phyloP scores from a whole-genome alignment of 1,140 invertebrate species.

The Manduca sexta region DNA sequence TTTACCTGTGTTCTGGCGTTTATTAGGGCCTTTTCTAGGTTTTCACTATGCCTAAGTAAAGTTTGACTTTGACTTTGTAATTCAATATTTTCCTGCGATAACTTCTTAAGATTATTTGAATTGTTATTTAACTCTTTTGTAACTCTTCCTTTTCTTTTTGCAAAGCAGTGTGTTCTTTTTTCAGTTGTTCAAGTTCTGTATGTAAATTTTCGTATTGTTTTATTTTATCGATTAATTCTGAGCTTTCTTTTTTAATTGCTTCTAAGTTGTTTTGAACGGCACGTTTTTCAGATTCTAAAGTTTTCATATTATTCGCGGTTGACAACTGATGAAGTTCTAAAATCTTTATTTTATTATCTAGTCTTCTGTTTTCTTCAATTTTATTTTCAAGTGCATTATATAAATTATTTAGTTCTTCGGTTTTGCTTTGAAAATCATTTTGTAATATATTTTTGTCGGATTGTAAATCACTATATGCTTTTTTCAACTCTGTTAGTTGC shows the following conservation, averaged over 20 bases:
- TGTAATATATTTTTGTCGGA: constrained; percentile 29
- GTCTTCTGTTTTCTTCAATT: too few relatives aligned
- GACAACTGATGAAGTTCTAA: constrained; percentile 31
- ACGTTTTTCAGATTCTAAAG: constrained; percentile 32
- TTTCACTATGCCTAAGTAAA: constrained; percentile 34
- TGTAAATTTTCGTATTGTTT: constrained; percentile 34
- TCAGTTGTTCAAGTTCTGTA: constrained; percentile 30
- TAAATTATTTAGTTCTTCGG: constrained; percentile 33
- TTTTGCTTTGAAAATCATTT: constrained; percentile 37
- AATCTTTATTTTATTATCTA: constrained; percentile 35
- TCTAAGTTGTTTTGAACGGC: constrained; percentile 24
- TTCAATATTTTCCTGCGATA: constrained; percentile 33
- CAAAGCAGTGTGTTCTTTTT: constrained; percentile 21
- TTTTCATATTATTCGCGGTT: constrained; percentile 23
- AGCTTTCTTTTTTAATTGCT: constrained; percentile 32
- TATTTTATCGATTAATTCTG: constrained; percentile 30
- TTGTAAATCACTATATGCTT: constrained; percentile 25
- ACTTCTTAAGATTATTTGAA: constrained; percentile 23
- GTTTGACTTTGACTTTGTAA: constrained; percentile 31
- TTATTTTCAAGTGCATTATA: constrained; percentile 35
- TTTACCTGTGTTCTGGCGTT: constrained; percentile 35
- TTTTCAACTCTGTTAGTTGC: constrained; percentile 24
- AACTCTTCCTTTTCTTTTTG: constrained; percentile 39
- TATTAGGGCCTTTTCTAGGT: constrained; percentile 40
- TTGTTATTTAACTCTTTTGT: constrained; percentile 27